Conservation (phyloP, 2,888 invertebrate species). For the Agelastica alni region DNA sequence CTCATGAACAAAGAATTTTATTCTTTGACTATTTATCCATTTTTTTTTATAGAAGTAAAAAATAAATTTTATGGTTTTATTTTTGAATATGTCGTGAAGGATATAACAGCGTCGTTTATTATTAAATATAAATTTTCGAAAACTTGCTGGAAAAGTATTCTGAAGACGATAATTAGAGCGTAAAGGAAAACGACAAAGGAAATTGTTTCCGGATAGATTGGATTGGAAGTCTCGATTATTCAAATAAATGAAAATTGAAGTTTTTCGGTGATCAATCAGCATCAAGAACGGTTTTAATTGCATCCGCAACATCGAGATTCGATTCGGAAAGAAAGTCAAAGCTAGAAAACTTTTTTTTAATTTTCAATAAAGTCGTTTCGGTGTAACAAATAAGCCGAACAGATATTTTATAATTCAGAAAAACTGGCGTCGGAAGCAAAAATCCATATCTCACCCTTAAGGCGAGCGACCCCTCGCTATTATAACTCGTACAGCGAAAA, state of each 20-base stretch:
- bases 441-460: constrained; percentile 54
- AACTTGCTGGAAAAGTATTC: no score
- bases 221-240: constrained; percentile 27
- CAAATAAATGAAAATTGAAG: constrained; percentile 28
- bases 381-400: constrained; percentile 35
- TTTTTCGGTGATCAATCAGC: constrained; percentile 35
- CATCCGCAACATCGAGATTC: constrained; percentile 27
- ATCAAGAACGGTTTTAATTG: constrained; percentile 34
- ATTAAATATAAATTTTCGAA: no score
- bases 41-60: no score
- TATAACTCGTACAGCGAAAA: constrained; percentile 59
- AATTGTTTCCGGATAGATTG: constrained; percentile 14
- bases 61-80: no score
- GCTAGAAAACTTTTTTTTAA: constrained; percentile 40
- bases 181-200: constrained; percentile 9
- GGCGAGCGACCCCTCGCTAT: constrained; percentile 50
- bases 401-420: constrained; percentile 58
- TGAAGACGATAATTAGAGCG: constrained; percentile 4
- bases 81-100: no score
- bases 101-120: no score
- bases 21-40: no score
- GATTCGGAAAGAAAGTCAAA: constrained; percentile 23
- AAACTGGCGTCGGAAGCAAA: constrained; percentile 56
- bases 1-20: no score
- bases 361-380: constrained; percentile 45